phyloP scores from a whole-genome alignment of 2,113 vertebrate species.

The Dasyornis broadbenti region DNA sequence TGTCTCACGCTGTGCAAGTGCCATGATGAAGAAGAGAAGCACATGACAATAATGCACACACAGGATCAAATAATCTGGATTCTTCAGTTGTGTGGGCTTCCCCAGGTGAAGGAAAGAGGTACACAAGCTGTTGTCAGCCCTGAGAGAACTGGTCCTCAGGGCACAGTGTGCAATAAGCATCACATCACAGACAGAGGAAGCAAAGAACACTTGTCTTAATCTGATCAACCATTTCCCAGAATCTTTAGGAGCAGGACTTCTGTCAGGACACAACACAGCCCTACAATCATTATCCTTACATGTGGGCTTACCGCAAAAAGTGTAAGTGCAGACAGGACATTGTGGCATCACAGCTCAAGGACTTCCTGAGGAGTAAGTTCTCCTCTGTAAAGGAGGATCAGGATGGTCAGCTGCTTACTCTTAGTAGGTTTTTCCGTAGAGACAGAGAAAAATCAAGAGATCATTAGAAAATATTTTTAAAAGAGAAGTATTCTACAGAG shows the following conservation, averaged over 20 bases:
- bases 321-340: neutral
- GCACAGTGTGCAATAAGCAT: neutral
- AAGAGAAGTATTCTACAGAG: neutral
- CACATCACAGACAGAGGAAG: neutral
- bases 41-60: neutral
- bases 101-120: neutral
- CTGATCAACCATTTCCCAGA: neutral
- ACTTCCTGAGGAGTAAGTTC: neutral
- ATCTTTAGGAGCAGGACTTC: neutral
- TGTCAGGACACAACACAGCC: neutral
- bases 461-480: neutral
- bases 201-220: neutral
- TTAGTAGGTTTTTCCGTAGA: neutral
- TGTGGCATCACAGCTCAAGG: neutral
- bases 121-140: fast-evolving
- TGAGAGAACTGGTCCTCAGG: neutral
- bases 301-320: neutral
- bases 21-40: neutral
- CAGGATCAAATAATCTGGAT: neutral
- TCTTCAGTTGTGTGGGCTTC: neutral
- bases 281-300: too few species aligned
- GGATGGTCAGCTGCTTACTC: too few species aligned
- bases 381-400: neutral
- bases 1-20: neutral
- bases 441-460: neutral